Evolutionary conservation across 1,140 invertebrate species (phyloP), one percentile per base, ranked within the genome.

Genomic region (Eumaeus atala): DNA sequence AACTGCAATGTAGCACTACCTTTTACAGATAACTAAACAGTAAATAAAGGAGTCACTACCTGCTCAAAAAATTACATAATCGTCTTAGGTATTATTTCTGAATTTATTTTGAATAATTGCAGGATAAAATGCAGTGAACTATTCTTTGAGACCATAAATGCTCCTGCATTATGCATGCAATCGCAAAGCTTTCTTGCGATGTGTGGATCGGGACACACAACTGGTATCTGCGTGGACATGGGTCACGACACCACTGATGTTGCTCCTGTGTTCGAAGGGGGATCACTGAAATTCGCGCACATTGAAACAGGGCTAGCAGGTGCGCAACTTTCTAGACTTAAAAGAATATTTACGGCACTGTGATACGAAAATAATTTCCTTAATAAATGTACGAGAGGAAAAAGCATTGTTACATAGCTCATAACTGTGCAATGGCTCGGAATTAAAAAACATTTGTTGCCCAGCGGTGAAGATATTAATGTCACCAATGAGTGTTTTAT

Each of bases 131-230:
- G 70, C 55, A 77, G 76, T 37, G 77, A 84, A 61, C 62, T 83
- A 52, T 79, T 77, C 44, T 83, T 81, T 49, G 81, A 84, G 54
- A 69, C 72, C 0, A 49, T 84, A 2, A 84, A 84, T 18, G 44
- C 56, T 14, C 76, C 86, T 87, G 93, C 59, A 54, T 70, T 71
- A 89, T 81, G 93, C 70, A 66, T 83, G 7, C 79, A 83, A 44
- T 17, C 76, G 0, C 94, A 96, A 76, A 92, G 93, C 53, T 94
- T 96, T 9, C 88, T 97, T 12, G 93, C 93, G 10, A 87, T 96
- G 62, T 96, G 96, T 75, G 94, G 95, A 38, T 95, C 93, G 67
- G 95, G 95, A 77, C 91, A 92, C 90, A 96, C 95, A 71, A 96
- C 95, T 53, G 95, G 95, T 84, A 92, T 95, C 66, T 93, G 94